Base-by-base conservation (phyloP, 1,140 invertebrate genomes). In the Linepithema humile region DNA sequence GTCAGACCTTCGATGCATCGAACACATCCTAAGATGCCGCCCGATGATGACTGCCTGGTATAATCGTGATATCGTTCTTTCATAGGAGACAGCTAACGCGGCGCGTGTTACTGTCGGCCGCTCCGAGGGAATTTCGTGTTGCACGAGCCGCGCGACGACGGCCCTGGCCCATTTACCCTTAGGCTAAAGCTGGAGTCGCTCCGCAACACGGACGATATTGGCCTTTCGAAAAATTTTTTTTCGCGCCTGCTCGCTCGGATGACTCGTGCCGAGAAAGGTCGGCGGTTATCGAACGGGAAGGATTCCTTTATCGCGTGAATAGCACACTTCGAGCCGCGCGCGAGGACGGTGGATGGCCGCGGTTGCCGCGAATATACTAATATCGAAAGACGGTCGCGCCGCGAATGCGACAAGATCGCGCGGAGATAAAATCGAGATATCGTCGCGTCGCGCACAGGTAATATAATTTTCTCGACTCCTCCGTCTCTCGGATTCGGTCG, bases 1-100 rank as follows among this genome's bases (percentile, higher is more conserved):
- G 88, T 82, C 87, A 93, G 93, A 94, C 93, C 93, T 93, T 93
- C 93, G 89, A 90, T 92, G 92, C 87, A 89, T 87, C 87, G 85
- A 91, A 88, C 87, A 88, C 85, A 84, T 87, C 87, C 88, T 83
- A 69, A 88, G 85, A 90, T 88, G 88, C 86, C 86, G 88, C 29
- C 64, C 23, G 87, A 83, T 82, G 87, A 89, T 89, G 85, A 90
- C 88, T 90, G 89, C 87, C 87, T 90, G 85, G 87, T 89, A 85
- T 88, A 88, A 88, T 87, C 87, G 75, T 62, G 85, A 89, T 89
- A 89, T 89, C 88, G 82, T 85, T 91, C 90, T 83, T 92, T 91
- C 88, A 87, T 67, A 20, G 45, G 35, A 50, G 48, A 7, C n/a
- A 29, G 4, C 43, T 62, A 65, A 38, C 62, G 62, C n/a, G 29